Percentiles rank a stretch among this genome's conserved stretches.
Evolutionary conservation across 2,113 vertebrate genomes (phyloP).

Genomic region (Pitta sordida): DNA sequence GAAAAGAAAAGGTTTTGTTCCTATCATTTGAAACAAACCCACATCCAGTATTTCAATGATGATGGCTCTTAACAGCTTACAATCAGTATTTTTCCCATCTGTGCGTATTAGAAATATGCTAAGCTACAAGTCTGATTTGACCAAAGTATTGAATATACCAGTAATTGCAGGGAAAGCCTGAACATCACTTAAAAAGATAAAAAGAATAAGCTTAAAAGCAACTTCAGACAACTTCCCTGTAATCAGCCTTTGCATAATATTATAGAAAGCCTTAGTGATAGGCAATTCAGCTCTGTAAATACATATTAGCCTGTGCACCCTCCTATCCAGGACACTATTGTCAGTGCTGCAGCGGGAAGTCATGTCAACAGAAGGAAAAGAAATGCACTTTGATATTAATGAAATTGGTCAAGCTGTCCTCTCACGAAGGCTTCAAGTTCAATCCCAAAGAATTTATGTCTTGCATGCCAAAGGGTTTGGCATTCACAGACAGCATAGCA

Average conservation of each 20-base stretch:
- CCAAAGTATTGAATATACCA: background rate
- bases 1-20: background rate
- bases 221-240: background rate
- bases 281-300: background rate
- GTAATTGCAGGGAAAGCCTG: background rate
- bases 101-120: background rate
- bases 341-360: background rate
- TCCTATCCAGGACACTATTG: background rate
- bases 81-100: background rate
- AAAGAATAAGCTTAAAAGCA: background rate
- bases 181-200: background rate
- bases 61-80: background rate
- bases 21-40: background rate
- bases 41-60: background rate
- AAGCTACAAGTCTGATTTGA: background rate
- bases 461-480: background rate
- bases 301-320: background rate
- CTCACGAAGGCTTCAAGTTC: background rate
- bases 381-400: conserved; percentile 21
- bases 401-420: conserved; percentile 36
- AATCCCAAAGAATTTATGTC: background rate
- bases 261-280: background rate
- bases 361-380: background rate
- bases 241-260: background rate
- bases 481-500: background rate